These are phyloP conservation scores for Grus americana DNA, from an alignment of 2,113 vertebrate species.

Conservation along the genomic window DNA sequence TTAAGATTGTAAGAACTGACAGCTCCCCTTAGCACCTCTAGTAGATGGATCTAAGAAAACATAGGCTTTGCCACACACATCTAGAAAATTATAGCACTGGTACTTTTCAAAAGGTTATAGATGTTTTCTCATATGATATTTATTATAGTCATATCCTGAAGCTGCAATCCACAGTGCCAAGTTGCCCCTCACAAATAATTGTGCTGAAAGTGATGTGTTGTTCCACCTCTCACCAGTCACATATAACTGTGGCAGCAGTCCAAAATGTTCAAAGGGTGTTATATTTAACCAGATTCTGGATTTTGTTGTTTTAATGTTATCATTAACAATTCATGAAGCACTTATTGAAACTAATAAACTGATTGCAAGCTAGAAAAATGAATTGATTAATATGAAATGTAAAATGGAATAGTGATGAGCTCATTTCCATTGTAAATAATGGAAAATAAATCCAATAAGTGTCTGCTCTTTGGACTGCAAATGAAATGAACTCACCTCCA, in stretches of 20 bases:
- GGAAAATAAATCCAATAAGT: not conserved
- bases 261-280: not conserved
- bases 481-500: not conserved
- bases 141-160: not conserved
- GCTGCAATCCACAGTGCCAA: not conserved
- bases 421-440: constrained; percentile 50
- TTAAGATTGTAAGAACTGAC: not conserved
- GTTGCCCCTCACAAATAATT: not conserved
- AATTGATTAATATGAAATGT: constrained; percentile 23
- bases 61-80: not conserved
- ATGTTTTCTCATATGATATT: not conserved
- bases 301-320: not conserved
- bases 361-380: constrained; percentile 37
- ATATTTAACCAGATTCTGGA: not conserved
- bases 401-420: constrained; percentile 36
- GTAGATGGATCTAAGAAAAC: not conserved
- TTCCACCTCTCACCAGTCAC: not conserved
- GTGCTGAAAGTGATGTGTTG: not conserved
- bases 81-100: not conserved
- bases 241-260: not conserved
- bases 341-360: constrained; percentile 50
- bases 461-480: not conserved
- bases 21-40: not conserved
- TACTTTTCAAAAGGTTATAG: not conserved
- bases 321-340: constrained; percentile 36